A percentile compares a stretch with the other conserved stretches of the same genome.
phyloP scores from a whole-genome alignment of 2,797 vertebrate species.

The Hoplostethus atlanticus region DNA sequence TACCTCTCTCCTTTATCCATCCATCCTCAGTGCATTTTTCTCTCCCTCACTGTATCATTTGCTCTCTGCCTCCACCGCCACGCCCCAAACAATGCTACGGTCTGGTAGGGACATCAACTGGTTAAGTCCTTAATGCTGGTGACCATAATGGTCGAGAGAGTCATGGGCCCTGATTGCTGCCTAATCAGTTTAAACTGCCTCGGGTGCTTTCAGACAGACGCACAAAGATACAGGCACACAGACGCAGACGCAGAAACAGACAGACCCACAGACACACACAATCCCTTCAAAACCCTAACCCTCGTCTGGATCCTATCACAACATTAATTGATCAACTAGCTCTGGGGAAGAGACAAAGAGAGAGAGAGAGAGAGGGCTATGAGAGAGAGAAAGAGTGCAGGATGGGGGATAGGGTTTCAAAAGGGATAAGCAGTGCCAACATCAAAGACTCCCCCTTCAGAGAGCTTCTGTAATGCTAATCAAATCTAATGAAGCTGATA shows the following conservation, averaged over 20 bases:
- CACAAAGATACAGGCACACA: conserved; percentile 25
- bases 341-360: conserved; percentile 50
- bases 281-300: conserved; percentile 44
- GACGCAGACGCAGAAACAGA: conserved; percentile 1
- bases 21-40: conserved; percentile 4
- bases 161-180: conserved; percentile 61
- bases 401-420: conserved; percentile 56
- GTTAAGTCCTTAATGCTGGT: conserved; percentile 63
- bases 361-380: conserved; percentile 42
- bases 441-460: conserved; percentile 75
- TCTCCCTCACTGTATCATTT: conserved; percentile 7
- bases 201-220: conserved; percentile 52
- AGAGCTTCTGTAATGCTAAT: conserved; percentile 76
- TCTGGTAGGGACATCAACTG: conserved; percentile 34
- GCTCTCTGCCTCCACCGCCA: background rate
- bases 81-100: conserved; percentile 17
- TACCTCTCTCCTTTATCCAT: background rate
- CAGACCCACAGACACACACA: conserved; percentile 23
- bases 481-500: conserved; percentile 79
- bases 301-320: conserved; percentile 64
- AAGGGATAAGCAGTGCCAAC: conserved; percentile 60
- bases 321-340: conserved; percentile 76
- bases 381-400: conserved; percentile 43
- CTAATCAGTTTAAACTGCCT: conserved; percentile 76
- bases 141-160: conserved; percentile 66